Evolutionary conservation across 1,140 invertebrate genomes (phyloP).

Genomic region (Drosophila ogumai): DNA sequence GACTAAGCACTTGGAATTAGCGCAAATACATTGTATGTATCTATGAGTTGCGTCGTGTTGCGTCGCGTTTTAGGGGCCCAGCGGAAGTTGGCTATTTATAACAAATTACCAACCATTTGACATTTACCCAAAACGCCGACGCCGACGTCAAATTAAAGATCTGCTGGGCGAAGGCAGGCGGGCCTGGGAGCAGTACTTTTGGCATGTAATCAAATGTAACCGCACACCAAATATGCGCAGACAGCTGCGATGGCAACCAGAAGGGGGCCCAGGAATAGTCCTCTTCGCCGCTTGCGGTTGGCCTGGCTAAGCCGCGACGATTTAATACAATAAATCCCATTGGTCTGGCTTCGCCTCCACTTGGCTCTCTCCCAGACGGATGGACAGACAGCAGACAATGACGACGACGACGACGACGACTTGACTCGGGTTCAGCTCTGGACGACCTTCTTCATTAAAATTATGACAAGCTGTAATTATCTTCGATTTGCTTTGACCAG

Average conservation of each 20-base stretch:
- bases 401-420: not conserved
- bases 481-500: constrained; percentile 79
- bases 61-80: constrained; percentile 36
- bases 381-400: constrained; percentile 1
- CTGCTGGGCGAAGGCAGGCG: constrained; percentile 16
- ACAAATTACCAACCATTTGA: constrained; percentile 81
- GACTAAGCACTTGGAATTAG: constrained; percentile 75
- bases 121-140: constrained; percentile 71
- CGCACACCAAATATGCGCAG: constrained; percentile 73
- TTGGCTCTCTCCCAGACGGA: not conserved
- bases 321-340: constrained; percentile 72
- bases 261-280: not conserved
- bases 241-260: constrained; percentile 28
- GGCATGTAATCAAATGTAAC: constrained; percentile 81
- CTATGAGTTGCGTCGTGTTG: constrained; percentile 15
- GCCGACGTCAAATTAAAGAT: constrained; percentile 71
- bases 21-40: constrained; percentile 60
- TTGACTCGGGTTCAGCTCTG: constrained; percentile 56
- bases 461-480: constrained; percentile 84
- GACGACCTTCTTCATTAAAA: constrained; percentile 82
- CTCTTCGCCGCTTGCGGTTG: constrained; percentile 42
- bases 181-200: constrained; percentile 57
- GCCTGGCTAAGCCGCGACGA: constrained; percentile 57
- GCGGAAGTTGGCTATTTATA: constrained; percentile 81
- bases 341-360: constrained; percentile 20